phyloP scores from a whole-genome alignment of 2,888 invertebrate species.

The Pyrochroa serraticornis region DNA sequence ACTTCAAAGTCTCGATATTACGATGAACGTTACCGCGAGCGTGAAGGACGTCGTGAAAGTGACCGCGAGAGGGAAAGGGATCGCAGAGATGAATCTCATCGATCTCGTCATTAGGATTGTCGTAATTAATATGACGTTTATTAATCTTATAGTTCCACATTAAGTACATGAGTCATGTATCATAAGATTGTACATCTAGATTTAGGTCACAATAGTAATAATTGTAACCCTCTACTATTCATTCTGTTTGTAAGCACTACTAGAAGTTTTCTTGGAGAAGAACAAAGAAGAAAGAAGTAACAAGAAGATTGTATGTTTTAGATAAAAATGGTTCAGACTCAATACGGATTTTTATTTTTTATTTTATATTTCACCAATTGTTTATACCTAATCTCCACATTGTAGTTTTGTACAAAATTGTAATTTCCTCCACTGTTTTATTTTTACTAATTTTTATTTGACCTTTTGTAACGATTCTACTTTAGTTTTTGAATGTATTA shows the following conservation, averaged over 20 bases:
- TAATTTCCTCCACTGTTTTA: conserved; percentile 13
- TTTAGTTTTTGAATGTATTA: conserved; percentile 15
- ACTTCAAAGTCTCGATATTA: conserved; percentile 33
- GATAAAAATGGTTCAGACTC: no score
- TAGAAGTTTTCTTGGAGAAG: conserved; percentile 7
- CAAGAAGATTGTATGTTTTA: no score
- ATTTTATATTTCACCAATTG: conserved; percentile 4
- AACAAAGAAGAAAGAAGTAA: conserved; percentile 12
- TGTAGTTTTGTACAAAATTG: conserved; percentile 21
- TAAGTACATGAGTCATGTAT: conserved; percentile 7
- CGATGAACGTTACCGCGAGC: not conserved
- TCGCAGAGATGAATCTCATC: conserved; percentile 20
- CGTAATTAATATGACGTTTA: not conserved
- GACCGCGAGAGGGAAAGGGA: conserved; percentile 7
- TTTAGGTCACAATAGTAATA: conserved; percentile 15
- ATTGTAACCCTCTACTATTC: conserved; percentile 14
- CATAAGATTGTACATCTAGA: conserved; percentile 7
- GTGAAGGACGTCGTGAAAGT: not conserved
- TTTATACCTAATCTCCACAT: conserved; percentile 7
- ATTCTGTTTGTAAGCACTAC: conserved; percentile 20
- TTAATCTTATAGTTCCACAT: no score
- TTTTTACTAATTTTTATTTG: conserved; percentile 6
- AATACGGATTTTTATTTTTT: conserved; percentile 10
- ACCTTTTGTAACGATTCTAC: conserved; percentile 18
- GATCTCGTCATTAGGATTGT: conserved; percentile 15